A percentile compares a stretch with the other conserved stretches of the same genome.
These are phyloP conservation scores for Hydractinia symbiolongicarpus DNA, from an alignment of 30 jellyfish, hydroid and myxozoan species.

Conservation along the genomic window DNA sequence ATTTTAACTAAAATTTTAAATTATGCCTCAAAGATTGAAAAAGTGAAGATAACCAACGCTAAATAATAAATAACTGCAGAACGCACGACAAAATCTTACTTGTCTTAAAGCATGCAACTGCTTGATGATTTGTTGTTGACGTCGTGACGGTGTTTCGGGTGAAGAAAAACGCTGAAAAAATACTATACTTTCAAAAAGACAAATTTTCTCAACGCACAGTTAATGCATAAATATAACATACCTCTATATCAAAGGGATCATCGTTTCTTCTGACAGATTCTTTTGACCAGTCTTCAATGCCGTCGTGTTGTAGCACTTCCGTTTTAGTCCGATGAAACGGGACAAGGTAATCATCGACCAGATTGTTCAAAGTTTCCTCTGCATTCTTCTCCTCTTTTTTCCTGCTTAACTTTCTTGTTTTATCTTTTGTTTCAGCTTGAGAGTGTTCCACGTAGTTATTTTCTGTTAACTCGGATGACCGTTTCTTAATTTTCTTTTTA, in stretches of 20 bases:
- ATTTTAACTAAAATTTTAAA: not conserved
- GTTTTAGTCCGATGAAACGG: not conserved
- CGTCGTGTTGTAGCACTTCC: not conserved
- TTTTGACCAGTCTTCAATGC: not conserved
- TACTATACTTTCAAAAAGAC: not conserved
- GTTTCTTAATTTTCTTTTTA: no score
- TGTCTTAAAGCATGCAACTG: not conserved
- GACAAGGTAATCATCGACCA: not conserved
- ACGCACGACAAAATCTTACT: not conserved
- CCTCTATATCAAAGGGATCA: not conserved
- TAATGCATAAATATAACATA: not conserved
- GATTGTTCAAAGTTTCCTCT: no score
- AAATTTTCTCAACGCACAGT: not conserved
- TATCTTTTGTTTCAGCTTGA: no score
- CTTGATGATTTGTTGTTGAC: not conserved
- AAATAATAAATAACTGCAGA: not conserved
- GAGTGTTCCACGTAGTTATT: no score
- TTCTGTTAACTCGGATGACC: no score
- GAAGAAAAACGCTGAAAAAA: not conserved
- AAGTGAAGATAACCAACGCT: not conserved
- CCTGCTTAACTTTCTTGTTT: not conserved
- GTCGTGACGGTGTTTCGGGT: slow-evolving; percentile 11
- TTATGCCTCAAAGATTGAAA: not conserved
- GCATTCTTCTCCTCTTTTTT: not conserved
- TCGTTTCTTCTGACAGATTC: not conserved